phyloP scores from a whole-genome alignment of 2,113 vertebrate genomes.

The Okapia johnstoni region DNA sequence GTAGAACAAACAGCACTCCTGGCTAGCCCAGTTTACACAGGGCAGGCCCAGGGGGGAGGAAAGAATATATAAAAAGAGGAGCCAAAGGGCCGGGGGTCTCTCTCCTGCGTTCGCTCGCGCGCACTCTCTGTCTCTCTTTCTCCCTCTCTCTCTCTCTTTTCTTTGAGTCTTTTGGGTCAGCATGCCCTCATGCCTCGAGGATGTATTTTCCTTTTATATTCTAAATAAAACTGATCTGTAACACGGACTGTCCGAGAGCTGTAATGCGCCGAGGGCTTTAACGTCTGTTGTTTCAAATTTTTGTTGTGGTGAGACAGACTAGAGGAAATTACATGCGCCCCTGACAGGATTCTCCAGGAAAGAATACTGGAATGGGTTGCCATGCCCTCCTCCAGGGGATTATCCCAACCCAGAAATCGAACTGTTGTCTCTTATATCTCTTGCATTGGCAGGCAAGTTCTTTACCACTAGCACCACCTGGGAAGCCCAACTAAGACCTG shows the following conservation, averaged over 20 bases:
- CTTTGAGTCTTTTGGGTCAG: not conserved
- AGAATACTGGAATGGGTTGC: not conserved
- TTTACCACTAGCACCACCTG: not conserved
- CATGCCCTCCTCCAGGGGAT: not conserved
- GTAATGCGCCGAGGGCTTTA: not conserved
- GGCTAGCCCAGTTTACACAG: not conserved
- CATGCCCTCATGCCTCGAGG: not conserved
- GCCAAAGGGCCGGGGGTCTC: not conserved
- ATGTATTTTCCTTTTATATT: not conserved
- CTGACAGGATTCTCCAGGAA: not conserved
- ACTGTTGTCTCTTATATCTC: not conserved
- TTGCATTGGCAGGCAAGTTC: not conserved
- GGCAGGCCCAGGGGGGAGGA: not conserved
- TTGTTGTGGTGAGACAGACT: not conserved
- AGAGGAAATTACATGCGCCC: not conserved
- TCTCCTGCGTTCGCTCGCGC: accelerated
- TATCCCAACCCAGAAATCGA: not conserved
- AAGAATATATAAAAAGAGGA: not conserved
- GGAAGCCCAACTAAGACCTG: not conserved
- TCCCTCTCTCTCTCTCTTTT: not conserved
- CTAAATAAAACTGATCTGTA: not conserved
- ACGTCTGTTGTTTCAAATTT: not conserved
- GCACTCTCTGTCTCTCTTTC: not conserved
- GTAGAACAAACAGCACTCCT: not conserved
- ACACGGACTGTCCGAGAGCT: not conserved